Conservation (phyloP, 2,113 vertebrate genomes). For the Catharus fuscescens region DNA sequence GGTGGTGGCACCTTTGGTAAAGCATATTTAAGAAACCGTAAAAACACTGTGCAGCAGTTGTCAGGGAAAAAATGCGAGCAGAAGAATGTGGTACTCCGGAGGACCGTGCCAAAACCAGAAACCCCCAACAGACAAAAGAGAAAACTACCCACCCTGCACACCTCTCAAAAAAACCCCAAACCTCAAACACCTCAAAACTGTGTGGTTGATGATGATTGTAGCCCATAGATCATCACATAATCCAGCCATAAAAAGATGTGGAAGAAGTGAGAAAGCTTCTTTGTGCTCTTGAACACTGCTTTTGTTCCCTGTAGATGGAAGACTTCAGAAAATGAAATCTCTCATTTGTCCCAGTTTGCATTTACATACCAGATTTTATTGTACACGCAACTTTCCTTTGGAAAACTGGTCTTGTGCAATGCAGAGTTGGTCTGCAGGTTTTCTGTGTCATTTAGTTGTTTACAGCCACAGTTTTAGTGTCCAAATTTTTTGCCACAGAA, state of each 20-base stretch:
- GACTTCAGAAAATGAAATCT: neutral
- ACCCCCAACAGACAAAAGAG: neutral
- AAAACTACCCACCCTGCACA: neutral
- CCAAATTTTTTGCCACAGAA: neutral
- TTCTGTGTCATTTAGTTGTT: neutral
- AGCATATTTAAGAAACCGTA: accelerated
- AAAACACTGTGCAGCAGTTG: neutral
- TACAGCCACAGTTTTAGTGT: neutral
- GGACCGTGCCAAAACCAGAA: neutral
- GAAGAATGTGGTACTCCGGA: neutral
- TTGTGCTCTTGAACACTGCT: neutral
- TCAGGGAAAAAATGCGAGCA: neutral
- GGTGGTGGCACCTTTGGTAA: neutral
- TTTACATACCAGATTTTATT: neutral
- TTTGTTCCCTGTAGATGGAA: neutral
- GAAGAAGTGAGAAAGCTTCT: neutral
- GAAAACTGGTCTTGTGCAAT: neutral
- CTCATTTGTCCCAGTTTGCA: neutral
- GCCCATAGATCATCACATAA: neutral
- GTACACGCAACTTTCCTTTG: neutral
- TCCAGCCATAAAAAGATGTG: neutral
- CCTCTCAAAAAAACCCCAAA: neutral
- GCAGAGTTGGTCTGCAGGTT: neutral
- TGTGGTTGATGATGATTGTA: neutral
- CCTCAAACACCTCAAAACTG: neutral